These are phyloP conservation scores for Oxystoma pomonae DNA, from an alignment of 2,888 invertebrate genomes.

Conservation along the genomic window DNA sequence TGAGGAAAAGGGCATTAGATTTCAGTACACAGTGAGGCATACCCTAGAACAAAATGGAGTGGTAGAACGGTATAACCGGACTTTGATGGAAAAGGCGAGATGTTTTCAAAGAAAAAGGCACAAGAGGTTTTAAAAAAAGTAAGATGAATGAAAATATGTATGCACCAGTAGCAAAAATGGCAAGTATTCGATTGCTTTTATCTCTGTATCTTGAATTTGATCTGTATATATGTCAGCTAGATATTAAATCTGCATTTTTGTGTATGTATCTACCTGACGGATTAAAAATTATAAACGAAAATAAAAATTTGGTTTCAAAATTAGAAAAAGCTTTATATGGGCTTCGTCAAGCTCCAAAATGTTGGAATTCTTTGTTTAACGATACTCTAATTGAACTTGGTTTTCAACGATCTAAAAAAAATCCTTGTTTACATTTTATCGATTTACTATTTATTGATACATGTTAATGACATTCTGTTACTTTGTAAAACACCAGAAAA, in stretches of 20 bases:
- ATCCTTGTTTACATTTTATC: slow-evolving; percentile 27
- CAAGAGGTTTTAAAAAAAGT: background rate
- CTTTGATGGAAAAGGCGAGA: background rate
- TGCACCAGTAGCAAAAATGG: slow-evolving; percentile 9
- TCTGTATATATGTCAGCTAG: too few relatives aligned
- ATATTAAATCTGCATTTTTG: slow-evolving; percentile 6
- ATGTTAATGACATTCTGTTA: slow-evolving; percentile 20
- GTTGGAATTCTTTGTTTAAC: slow-evolving; percentile 23
- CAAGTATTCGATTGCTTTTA: slow-evolving; percentile 4
- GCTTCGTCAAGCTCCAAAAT: slow-evolving; percentile 22
- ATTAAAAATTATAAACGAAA: slow-evolving; percentile 4
- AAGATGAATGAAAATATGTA: too few relatives aligned
- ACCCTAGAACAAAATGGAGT: slow-evolving; percentile 14
- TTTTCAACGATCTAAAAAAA: slow-evolving; percentile 23
- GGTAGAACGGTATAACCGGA: slow-evolving; percentile 5
- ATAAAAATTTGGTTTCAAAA: slow-evolving; percentile 16
- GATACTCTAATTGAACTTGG: slow-evolving; percentile 13
- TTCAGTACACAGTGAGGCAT: slow-evolving; percentile 10
- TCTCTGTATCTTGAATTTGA: slow-evolving; percentile 12
- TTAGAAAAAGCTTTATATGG: slow-evolving; percentile 21
- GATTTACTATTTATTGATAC: slow-evolving; percentile 20
- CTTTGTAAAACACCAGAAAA: slow-evolving; percentile 5
- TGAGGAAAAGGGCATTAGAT: slow-evolving; percentile 5
- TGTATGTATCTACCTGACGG: slow-evolving; percentile 14
- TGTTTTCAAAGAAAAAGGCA: background rate